Conservation (phyloP, 2,113 vertebrate genomes). For the Percina caprodes region DNA sequence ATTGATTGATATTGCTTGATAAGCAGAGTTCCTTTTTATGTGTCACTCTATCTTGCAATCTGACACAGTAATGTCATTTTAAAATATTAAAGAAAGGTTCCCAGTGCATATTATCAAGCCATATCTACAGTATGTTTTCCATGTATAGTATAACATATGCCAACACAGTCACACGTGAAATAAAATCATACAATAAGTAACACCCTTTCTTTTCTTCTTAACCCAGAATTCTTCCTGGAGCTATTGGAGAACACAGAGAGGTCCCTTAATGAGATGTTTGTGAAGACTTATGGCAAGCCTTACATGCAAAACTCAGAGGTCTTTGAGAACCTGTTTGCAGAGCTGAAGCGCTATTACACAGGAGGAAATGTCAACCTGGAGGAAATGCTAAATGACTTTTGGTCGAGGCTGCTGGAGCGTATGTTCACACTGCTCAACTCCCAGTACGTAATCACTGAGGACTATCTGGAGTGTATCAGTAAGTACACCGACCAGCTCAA, state of each 20-base stretch:
- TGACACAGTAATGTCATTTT: conserved; percentile 23
- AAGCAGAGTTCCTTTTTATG: conserved; percentile 15
- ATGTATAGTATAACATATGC: conserved; percentile 3
- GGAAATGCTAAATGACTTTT: conserved; percentile 98
- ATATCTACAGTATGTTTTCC: background rate
- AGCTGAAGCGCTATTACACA: conserved; percentile 95
- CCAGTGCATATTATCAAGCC: background rate
- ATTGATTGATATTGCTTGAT: conserved; percentile 49
- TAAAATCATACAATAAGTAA: conserved; percentile 83
- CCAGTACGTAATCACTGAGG: conserved; percentile 95
- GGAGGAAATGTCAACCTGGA: conserved; percentile 96
- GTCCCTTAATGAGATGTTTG: conserved; percentile 96
- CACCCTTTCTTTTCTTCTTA: background rate
- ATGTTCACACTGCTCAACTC: conserved; percentile 98
- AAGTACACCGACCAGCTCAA: conserved; percentile 97
- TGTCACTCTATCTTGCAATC: conserved; percentile 4
- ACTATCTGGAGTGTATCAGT: conserved; percentile 97
- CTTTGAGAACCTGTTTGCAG: conserved; percentile 96
- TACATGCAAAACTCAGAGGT: conserved; percentile 97
- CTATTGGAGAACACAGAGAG: conserved; percentile 94
- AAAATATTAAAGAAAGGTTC: background rate
- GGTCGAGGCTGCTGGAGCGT: conserved; percentile 94
- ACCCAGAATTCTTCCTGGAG: conserved; percentile 95
- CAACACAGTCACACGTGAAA: conserved; percentile 40
- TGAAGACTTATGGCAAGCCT: conserved; percentile 93